Conservation (phyloP, 2,797 vertebrate genomes). For the Capromys pilorides region DNA sequence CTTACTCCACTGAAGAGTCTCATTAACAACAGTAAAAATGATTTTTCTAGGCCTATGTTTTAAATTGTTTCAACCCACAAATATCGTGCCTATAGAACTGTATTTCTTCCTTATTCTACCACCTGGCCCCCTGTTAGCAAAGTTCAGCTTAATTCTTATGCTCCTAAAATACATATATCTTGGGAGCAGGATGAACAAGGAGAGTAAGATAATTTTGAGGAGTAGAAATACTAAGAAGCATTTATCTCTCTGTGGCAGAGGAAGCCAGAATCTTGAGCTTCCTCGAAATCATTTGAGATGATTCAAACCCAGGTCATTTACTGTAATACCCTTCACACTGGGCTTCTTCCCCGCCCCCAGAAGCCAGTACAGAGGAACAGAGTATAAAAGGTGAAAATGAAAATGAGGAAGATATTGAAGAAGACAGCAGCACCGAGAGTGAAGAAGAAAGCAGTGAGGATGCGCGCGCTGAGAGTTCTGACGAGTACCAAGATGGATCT, state of each 20-base stretch:
- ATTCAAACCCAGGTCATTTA: too few species aligned
- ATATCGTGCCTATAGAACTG: slow-evolving; percentile 20
- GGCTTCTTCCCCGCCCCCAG: too few species aligned
- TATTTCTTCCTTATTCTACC: not conserved
- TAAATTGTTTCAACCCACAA: slow-evolving; percentile 48
- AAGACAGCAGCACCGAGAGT: slow-evolving; percentile 60
- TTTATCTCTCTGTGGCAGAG: slow-evolving; percentile 75
- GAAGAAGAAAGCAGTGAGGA: slow-evolving; percentile 73
- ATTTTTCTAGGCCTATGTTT: slow-evolving; percentile 20
- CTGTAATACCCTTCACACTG: too few species aligned
- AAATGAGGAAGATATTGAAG: slow-evolving; percentile 71
- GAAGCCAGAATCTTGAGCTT: slow-evolving; percentile 60
- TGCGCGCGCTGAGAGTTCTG: slow-evolving; percentile 76
- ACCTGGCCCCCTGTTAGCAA: not conserved
- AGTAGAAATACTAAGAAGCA: not conserved
- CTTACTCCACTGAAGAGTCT: slow-evolving; percentile 4
- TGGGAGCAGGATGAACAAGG: not conserved
- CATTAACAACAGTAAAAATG: not conserved
- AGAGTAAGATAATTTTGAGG: not conserved
- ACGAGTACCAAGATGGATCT: slow-evolving; percentile 76
- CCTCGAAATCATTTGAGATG: too few species aligned
- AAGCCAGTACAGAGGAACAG: too few species aligned
- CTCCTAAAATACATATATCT: not conserved
- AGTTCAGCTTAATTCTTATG: not conserved
- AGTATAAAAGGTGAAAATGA: too few species aligned